A percentile compares a stretch with the other conserved stretches of the same genome.
Evolutionary conservation across 2,888 invertebrate species (phyloP).

Genomic region (Harpalus rufipes): DNA sequence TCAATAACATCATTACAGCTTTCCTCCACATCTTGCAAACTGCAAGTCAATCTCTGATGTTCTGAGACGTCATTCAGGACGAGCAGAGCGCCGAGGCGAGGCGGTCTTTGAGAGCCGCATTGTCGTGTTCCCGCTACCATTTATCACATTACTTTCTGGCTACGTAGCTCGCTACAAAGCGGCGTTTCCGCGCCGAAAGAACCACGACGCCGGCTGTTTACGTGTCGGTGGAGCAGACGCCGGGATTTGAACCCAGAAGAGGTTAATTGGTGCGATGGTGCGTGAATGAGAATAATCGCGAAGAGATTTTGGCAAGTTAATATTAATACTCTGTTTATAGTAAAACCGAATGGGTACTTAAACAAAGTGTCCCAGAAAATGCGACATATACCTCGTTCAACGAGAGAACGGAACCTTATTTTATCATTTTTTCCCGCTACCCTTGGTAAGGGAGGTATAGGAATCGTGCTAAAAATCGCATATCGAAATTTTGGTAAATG

Average conservation of each 20-base stretch:
- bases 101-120: slow-evolving; percentile 3
- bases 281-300: too few species aligned
- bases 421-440: too few species aligned
- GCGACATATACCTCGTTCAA: too few species aligned
- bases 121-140: slow-evolving; percentile 31
- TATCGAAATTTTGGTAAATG: too few species aligned
- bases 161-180: slow-evolving; percentile 34
- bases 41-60: slow-evolving; percentile 32
- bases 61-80: neutral
- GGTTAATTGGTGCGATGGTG: neutral
- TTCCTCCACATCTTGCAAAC: neutral
- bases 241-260: neutral
- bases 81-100: too few species aligned
- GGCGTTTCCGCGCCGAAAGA: neutral
- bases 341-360: too few species aligned
- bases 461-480: too few species aligned
- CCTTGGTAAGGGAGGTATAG: too few species aligned
- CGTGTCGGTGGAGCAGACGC: neutral
- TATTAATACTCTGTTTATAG: too few species aligned
- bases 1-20: slow-evolving; percentile 29
- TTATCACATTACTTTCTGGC: slow-evolving; percentile 47
- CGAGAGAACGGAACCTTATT: too few species aligned
- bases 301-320: too few species aligned
- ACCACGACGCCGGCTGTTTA: neutral
- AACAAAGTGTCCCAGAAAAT: too few species aligned